A percentile compares a stretch with the other conserved stretches of the same genome.
These are phyloP conservation scores for Nibea albiflora DNA, from an alignment of 2,113 vertebrate species.

Conservation along the genomic window DNA sequence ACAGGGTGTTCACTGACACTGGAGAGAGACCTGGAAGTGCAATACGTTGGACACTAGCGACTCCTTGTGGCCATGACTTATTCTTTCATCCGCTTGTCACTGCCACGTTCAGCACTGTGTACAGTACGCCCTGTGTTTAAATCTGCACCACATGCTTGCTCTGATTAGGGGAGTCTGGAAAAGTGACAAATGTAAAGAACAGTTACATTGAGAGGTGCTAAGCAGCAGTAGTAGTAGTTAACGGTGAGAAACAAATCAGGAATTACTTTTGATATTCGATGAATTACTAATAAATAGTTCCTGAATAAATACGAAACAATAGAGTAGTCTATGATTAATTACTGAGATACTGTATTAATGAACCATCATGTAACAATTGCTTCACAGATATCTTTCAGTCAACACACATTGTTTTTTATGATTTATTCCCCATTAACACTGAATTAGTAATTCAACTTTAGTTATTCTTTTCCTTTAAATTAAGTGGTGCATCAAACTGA, in stretches of 20 bases:
- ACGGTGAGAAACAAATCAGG: neutral
- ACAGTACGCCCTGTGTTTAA: neutral
- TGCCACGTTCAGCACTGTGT: neutral
- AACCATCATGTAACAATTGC: neutral
- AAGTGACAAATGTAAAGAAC: neutral
- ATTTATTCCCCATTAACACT: neutral
- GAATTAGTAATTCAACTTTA: neutral
- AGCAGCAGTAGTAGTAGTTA: no score
- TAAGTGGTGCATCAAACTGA: neutral
- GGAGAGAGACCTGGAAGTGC: constrained; percentile 9
- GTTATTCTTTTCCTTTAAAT: neutral
- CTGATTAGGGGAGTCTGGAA: neutral
- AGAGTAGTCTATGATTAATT: neutral
- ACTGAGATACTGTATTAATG: neutral
- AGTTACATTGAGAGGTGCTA: no score
- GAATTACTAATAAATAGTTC: neutral
- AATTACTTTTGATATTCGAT: neutral
- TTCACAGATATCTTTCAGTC: neutral
- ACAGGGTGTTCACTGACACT: constrained; percentile 60
- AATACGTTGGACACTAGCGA: constrained; percentile 48
- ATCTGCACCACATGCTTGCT: neutral
- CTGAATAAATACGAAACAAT: neutral
- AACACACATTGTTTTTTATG: neutral
- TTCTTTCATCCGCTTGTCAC: neutral
- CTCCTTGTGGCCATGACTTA: constrained; percentile 61